Evolutionary conservation across 2,113 vertebrate species (phyloP).

Genomic region (Collichthys lucidus): DNA sequence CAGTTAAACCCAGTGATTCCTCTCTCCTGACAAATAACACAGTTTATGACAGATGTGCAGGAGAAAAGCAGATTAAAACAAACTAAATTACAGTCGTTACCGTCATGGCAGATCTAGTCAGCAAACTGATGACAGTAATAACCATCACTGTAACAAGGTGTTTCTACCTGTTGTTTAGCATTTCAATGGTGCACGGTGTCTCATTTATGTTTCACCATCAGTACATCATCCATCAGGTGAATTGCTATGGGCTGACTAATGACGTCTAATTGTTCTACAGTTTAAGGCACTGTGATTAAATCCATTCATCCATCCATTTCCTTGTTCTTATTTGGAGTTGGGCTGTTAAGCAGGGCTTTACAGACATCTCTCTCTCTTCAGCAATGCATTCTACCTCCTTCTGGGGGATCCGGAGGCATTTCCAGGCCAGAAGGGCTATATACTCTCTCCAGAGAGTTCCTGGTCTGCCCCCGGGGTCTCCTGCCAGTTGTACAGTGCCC

Average conservation of each 20-base stretch:
- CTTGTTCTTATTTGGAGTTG: too few relatives aligned
- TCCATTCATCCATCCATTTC: too few relatives aligned
- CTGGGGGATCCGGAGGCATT: too few relatives aligned
- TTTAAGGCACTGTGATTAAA: too few relatives aligned
- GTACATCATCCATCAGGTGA: neutral
- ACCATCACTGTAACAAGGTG: constrained; percentile 3
- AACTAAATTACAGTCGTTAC: constrained; percentile 14
- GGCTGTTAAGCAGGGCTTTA: too few relatives aligned
- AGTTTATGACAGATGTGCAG: constrained; percentile 1
- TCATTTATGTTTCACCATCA: neutral
- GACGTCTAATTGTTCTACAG: neutral
- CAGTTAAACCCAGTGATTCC: neutral
- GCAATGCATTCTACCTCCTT: too few relatives aligned
- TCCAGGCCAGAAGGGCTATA: too few relatives aligned
- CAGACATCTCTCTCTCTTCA: too few relatives aligned
- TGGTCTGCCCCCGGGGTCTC: too few relatives aligned
- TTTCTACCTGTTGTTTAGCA: constrained; percentile 7
- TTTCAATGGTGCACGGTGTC: neutral
- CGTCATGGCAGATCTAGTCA: neutral
- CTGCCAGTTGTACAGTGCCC: too few relatives aligned
- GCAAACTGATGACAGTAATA: neutral
- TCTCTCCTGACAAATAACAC: neutral
- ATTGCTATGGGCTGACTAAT: neutral
- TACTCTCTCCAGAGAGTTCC: too few relatives aligned
- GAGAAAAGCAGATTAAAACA: neutral